Base-by-base conservation (phyloP, 2,888 invertebrate genomes). In the Ectemnius lituratus region DNA sequence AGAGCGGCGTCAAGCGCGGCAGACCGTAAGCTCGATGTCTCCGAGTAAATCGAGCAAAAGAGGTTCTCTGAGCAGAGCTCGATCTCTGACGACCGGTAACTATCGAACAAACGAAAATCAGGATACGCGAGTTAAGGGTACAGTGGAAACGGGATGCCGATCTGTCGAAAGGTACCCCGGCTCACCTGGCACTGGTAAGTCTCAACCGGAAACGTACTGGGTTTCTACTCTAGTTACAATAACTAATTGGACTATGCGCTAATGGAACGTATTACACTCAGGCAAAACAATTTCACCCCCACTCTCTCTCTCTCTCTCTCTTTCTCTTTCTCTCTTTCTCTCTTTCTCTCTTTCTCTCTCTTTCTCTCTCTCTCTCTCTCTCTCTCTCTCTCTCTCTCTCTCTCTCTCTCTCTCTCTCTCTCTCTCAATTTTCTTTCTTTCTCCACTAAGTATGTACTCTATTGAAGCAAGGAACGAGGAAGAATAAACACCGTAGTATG, bases 1-100 rank as follows among this genome's bases (percentile, higher is more conserved):
- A 71, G 62, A 63, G 78, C 72, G 67, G 59, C 63, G 67, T 70
- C 72, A 79, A 81, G 83, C 81, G 66, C 59, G 73, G 70, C 75
- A 81, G 83, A 73, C 70, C 75, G 76, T 58, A 80, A 82, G 81
- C 81, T 76, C 75, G 75, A 83, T 70, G 70, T 75, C 72, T 65
- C 52, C 57, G 75, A 66, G 58, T 73, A 75, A 79, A 81, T 82
- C 82, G 82, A 83, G 83, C 82, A 82, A 81, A 83, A 81, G 82
- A 81, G 83, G 79, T 83, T 73, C 73, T 73, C 62, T 78, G 52
- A 63, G 72, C 77, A 20, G 47, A 56, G 60, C 28, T 8, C 28
- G 46, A 20, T 27, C 45, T 65, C n/a, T 23, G n/a, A 47, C 27
- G 60, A 61, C 45, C 20, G 20, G 28, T 62, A 45, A 67, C 27